These are phyloP conservation scores for Lordiphosa mommai DNA, from an alignment of 1,140 invertebrate genomes.

Conservation along the genomic window DNA sequence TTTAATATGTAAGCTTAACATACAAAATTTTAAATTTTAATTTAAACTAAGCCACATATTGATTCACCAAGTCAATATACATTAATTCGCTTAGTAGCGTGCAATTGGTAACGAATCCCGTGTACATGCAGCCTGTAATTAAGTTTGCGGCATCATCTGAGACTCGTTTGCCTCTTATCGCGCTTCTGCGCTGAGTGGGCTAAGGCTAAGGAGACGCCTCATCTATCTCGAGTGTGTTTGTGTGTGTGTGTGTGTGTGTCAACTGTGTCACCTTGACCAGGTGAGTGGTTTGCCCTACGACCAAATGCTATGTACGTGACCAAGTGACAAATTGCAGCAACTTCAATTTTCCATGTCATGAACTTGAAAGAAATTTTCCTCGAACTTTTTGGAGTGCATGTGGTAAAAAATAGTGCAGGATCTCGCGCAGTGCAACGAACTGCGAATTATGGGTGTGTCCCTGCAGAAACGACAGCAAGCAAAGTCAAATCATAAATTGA, in stretches of 20 bases:
- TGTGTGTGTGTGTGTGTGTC: neutral
- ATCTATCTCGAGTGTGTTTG: constrained; percentile 8
- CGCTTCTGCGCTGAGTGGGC: neutral
- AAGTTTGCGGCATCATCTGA: constrained; percentile 32
- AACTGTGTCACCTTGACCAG: constrained; percentile 40
- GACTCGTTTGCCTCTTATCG: constrained; percentile 27
- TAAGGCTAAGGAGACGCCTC: too few relatives aligned
- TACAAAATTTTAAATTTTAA: too few relatives aligned
- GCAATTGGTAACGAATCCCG: constrained; percentile 19
- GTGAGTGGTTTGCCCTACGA: constrained; percentile 20
- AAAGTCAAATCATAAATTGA: constrained; percentile 30
- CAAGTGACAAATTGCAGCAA: constrained; percentile 71
- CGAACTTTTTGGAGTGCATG: constrained; percentile 40
- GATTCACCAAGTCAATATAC: constrained; percentile 1
- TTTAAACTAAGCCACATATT: too few relatives aligned
- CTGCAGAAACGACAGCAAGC: neutral
- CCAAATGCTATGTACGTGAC: constrained; percentile 66
- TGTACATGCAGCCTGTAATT: constrained; percentile 32
- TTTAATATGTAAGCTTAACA: too few relatives aligned
- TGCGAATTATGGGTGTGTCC: constrained; percentile 34
- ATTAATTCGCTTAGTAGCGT: constrained; percentile 1
- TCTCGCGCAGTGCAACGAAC: constrained; percentile 54
- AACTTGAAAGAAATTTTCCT: constrained; percentile 65
- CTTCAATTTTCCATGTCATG: constrained; percentile 43
- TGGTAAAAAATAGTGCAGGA: neutral